phyloP scores from a whole-genome alignment of 2,797 vertebrate species.

The Gephyroberyx darwinii region DNA sequence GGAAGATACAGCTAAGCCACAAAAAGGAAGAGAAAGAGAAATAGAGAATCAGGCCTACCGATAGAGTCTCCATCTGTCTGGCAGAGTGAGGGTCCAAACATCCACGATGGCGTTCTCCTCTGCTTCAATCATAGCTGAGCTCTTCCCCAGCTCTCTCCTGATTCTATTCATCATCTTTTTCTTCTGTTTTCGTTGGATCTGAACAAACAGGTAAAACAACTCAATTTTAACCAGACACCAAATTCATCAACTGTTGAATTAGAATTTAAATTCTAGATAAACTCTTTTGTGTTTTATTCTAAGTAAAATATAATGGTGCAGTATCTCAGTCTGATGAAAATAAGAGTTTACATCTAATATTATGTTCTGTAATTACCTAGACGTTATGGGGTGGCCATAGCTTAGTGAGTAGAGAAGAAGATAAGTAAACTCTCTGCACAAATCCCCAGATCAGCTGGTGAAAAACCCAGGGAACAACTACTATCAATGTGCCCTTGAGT shows the following conservation, averaged over 20 bases:
- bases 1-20: background rate
- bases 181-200: slow-evolving; percentile 84
- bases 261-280: background rate
- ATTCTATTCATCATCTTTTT: slow-evolving; percentile 85
- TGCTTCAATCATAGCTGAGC: slow-evolving; percentile 79
- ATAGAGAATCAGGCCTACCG: slow-evolving; percentile 77
- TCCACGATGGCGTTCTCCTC: slow-evolving; percentile 79
- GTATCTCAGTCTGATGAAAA: too few relatives aligned
- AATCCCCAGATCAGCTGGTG: too few relatives aligned
- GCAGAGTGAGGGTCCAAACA: slow-evolving; percentile 84
- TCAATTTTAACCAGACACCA: background rate
- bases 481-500: background rate
- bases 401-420: too few relatives aligned
- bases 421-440: too few relatives aligned
- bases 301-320: too few relatives aligned
- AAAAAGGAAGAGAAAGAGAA: background rate
- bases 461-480: too few relatives aligned
- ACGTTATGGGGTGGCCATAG: too few relatives aligned
- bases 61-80: slow-evolving; percentile 91
- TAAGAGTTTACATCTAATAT: too few relatives aligned
- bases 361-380: too few relatives aligned
- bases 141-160: slow-evolving; percentile 81
- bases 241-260: background rate
- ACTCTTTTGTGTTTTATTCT: background rate
- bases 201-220: slow-evolving; percentile 18